phyloP scores from a whole-genome alignment of 2,888 invertebrate genomes.

The Amblyjoppa proteus region DNA sequence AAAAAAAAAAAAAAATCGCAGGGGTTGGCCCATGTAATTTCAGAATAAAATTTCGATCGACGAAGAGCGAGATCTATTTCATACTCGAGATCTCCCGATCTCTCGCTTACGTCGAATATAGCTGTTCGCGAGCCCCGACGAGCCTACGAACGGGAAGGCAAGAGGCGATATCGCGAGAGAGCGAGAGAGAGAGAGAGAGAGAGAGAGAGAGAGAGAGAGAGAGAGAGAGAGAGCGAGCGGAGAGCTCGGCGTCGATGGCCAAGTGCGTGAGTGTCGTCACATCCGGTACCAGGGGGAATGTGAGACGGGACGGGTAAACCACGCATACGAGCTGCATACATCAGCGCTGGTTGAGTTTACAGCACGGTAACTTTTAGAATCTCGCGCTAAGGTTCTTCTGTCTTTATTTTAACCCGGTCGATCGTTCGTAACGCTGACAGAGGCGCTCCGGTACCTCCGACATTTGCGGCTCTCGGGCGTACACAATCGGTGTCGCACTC shows the following conservation, averaged over 20 bases:
- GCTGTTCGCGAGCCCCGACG: constrained; percentile 23
- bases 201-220: constrained; percentile 65
- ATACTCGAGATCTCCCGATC: background rate
- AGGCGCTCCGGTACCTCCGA: constrained; percentile 8
- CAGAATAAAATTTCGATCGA: background rate
- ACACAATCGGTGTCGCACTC: constrained; percentile 16
- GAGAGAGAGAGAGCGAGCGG: constrained; percentile 44
- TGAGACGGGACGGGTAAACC: constrained; percentile 50
- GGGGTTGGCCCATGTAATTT: background rate
- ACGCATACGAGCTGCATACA: constrained; percentile 21
- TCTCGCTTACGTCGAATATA: constrained; percentile 1
- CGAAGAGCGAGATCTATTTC: background rate
- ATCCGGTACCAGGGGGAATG: constrained; percentile 77
- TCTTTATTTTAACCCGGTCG: background rate
- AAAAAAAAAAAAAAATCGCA: background rate
- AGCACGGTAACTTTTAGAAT: constrained; percentile 11
- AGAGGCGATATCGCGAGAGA: constrained; percentile 56
- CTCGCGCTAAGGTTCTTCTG: background rate
- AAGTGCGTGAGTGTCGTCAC: constrained; percentile 81
- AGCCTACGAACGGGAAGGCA: constrained; percentile 27
- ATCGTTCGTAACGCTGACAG: background rate
- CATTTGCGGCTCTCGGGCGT: constrained; percentile 21
- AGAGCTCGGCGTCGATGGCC: constrained; percentile 76
- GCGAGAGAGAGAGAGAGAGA: constrained; percentile 66
- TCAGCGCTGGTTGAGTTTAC: background rate